phyloP scores from a whole-genome alignment of 2,113 vertebrate species.

The Antechinus stuartii region DNA sequence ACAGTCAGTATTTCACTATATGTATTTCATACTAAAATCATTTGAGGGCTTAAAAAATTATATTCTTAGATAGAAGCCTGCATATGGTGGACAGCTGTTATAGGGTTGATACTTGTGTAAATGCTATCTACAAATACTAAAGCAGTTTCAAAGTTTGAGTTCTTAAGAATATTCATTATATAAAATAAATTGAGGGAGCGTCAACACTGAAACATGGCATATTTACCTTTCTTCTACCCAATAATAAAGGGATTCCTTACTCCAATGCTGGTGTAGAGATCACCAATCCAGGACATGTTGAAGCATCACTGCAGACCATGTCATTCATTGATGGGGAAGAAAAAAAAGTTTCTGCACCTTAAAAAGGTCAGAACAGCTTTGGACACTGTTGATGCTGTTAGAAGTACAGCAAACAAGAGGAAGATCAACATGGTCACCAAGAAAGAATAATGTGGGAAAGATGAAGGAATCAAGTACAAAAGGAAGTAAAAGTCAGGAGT shows the following conservation, averaged over 20 bases:
- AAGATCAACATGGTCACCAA: neutral
- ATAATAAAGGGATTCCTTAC: neutral
- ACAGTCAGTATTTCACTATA: neutral
- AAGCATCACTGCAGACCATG: neutral
- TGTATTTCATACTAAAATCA: neutral
- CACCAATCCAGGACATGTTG: neutral
- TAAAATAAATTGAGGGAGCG: neutral
- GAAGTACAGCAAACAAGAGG: neutral
- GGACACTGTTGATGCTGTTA: neutral
- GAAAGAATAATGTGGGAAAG: neutral
- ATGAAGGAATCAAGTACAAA: neutral
- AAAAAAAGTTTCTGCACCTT: neutral
- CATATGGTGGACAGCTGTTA: neutral
- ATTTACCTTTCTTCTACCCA: neutral
- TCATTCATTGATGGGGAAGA: neutral
- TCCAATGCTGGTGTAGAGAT: neutral
- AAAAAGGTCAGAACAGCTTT: neutral
- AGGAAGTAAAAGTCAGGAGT: neutral
- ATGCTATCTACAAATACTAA: neutral
- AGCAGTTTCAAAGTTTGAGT: neutral
- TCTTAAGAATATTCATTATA: neutral
- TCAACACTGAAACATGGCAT: neutral
- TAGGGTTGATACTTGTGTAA: neutral
- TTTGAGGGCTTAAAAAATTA: neutral
- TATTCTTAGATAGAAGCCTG: neutral